Evolutionary conservation across 2,888 invertebrate species (phyloP).

Genomic region (Tetragonisca angustula): DNA sequence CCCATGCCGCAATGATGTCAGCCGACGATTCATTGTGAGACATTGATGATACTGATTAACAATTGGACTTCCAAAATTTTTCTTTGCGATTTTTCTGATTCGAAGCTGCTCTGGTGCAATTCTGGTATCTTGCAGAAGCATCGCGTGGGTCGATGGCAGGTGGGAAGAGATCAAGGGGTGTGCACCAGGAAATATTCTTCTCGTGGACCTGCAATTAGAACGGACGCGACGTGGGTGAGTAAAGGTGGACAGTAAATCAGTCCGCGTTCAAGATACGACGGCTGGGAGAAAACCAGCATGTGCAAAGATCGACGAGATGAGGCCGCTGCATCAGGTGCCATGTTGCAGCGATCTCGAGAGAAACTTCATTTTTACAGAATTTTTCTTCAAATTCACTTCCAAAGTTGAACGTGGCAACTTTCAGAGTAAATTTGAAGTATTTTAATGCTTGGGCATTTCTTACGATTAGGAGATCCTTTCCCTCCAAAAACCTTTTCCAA

Average conservation of each 20-base stretch:
- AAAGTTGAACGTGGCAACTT: not conserved
- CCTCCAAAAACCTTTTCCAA: too few relatives aligned
- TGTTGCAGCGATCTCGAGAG: not conserved
- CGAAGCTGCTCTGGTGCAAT: not conserved
- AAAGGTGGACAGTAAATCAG: slow-evolving; percentile 79
- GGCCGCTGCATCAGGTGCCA: slow-evolving; percentile 27
- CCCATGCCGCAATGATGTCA: not conserved
- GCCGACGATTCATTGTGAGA: not conserved
- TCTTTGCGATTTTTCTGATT: not conserved
- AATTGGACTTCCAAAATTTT: not conserved
- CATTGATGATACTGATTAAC: not conserved
- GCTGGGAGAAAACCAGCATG: slow-evolving; percentile 57
- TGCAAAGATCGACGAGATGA: slow-evolving; percentile 23
- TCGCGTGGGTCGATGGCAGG: slow-evolving; percentile 64
- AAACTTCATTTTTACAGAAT: not conserved
- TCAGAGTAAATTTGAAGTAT: too few relatives aligned
- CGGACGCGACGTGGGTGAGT: slow-evolving; percentile 81
- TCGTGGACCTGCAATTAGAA: slow-evolving; percentile 79
- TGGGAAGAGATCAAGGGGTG: slow-evolving; percentile 68
- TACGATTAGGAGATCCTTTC: too few relatives aligned
- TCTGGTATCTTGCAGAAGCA: slow-evolving; percentile 51
- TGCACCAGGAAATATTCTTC: slow-evolving; percentile 71
- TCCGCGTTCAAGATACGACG: slow-evolving; percentile 75
- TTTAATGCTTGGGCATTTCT: too few relatives aligned
- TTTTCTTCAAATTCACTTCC: not conserved